phyloP scores from a whole-genome alignment of 2,113 vertebrate genomes.

The Rhinoderma darwinii region DNA sequence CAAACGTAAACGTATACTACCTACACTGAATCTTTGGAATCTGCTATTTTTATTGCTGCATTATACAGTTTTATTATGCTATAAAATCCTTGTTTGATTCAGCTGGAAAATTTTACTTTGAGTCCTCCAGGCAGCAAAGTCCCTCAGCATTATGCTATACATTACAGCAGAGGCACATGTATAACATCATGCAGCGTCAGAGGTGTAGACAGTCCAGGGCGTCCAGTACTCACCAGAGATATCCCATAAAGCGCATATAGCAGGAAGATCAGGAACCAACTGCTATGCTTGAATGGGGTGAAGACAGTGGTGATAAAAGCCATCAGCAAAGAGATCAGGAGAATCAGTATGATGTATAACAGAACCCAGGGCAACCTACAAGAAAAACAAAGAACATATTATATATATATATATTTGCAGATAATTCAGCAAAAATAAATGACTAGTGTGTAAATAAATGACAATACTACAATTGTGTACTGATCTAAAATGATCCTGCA shows the following conservation, averaged over 20 bases:
- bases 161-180: neutral
- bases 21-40: too few species aligned
- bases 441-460: too few species aligned
- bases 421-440: too few species aligned
- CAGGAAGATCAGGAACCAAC: slow-evolving; percentile 88
- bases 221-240: slow-evolving; percentile 85
- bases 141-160: neutral
- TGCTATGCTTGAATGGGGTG: slow-evolving; percentile 90
- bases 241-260: slow-evolving; percentile 95
- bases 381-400: slow-evolving; percentile 6
- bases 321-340: slow-evolving; percentile 94
- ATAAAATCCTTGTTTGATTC: neutral
- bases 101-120: neutral
- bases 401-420: neutral
- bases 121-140: neutral
- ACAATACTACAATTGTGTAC: too few species aligned
- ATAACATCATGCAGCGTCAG: neutral
- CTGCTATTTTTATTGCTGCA: neutral
- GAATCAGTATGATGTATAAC: slow-evolving; percentile 89
- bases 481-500: too few species aligned
- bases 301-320: slow-evolving; percentile 89
- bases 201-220: neutral
- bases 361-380: slow-evolving; percentile 96
- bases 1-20: too few species aligned
- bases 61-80: neutral